Evolutionary conservation across 2,888 invertebrate genomes (phyloP).

Genomic region (Luperina nickerlii): DNA sequence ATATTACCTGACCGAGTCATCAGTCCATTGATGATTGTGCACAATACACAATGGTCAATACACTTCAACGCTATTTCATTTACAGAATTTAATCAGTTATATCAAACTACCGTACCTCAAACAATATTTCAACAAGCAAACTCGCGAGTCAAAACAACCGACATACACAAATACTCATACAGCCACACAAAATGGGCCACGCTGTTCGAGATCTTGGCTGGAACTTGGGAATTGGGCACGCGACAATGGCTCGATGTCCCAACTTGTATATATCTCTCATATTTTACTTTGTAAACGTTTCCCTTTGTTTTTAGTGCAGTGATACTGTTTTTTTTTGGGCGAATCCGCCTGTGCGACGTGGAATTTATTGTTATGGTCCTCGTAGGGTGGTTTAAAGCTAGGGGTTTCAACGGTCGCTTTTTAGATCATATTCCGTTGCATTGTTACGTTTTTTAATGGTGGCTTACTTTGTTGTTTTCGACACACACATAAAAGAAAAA

Average conservation of each 20-base stretch:
- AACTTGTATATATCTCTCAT: slow-evolving; percentile 55
- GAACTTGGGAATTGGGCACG: slow-evolving; percentile 73
- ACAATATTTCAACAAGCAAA: slow-evolving; percentile 10
- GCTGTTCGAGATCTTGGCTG: slow-evolving; percentile 53
- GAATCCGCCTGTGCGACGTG: slow-evolving; percentile 5
- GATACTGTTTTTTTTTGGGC: slow-evolving; percentile 35
- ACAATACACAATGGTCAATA: neutral
- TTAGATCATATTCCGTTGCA: neutral
- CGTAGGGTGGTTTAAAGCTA: slow-evolving; percentile 13
- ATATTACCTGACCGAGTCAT: neutral
- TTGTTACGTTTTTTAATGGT: neutral
- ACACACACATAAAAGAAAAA: too few relatives aligned
- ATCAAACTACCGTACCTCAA: neutral
- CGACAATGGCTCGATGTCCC: slow-evolving; percentile 67
- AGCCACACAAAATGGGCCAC: slow-evolving; percentile 45
- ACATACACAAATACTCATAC: slow-evolving; percentile 21
- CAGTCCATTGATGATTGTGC: neutral
- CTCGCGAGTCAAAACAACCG: neutral
- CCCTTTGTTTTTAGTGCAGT: slow-evolving; percentile 59
- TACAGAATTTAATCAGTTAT: neutral
- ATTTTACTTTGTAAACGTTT: slow-evolving; percentile 64
- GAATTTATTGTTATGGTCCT: slow-evolving; percentile 35
- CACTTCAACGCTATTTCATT: neutral
- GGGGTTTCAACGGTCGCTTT: neutral
- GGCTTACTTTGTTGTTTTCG: neutral